Evolutionary conservation across 2,888 invertebrate species (phyloP).

Genomic region (Atrina japonica): DNA sequence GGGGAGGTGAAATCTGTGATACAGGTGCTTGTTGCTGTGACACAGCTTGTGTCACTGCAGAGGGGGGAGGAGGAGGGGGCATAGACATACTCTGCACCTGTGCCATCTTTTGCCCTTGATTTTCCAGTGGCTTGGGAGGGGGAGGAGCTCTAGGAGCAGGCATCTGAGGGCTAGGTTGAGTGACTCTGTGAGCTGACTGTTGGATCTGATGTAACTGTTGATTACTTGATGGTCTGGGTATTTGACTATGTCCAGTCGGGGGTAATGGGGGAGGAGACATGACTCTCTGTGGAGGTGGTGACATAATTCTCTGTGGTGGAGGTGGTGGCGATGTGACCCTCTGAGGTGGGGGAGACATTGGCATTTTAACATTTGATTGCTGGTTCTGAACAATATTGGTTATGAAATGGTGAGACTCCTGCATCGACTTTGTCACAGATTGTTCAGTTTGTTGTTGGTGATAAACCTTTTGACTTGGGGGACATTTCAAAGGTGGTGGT

Average conservation of each 20-base stretch:
- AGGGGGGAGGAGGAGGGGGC: constrained; percentile 46
- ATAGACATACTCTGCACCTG: constrained; percentile 17
- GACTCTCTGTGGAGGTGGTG: constrained; percentile 26
- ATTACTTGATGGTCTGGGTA: not conserved
- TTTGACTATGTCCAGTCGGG: constrained; percentile 2
- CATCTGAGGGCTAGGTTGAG: constrained; percentile 6
- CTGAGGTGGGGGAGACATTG: constrained; percentile 22
- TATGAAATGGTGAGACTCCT: constrained; percentile 42
- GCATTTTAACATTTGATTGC: not conserved
- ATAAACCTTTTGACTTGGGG: constrained; percentile 4
- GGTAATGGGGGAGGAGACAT: constrained; percentile 40
- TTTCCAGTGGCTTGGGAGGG: constrained; percentile 3
- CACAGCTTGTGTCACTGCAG: constrained; percentile 39
- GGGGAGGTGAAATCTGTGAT: constrained; percentile 22
- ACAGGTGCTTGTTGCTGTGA: too few species aligned
- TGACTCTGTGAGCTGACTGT: constrained; percentile 1
- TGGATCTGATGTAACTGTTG: constrained; percentile 9
- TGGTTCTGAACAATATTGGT: constrained; percentile 15
- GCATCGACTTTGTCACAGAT: constrained; percentile 29
- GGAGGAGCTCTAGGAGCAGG: constrained; percentile 18
- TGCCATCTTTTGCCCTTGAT: not conserved
- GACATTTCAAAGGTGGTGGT: constrained; percentile 45
- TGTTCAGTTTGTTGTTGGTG: constrained; percentile 15
- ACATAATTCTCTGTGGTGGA: constrained; percentile 21
- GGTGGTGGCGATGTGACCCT: constrained; percentile 43